Conservation (phyloP, 2,113 vertebrate species). For the Calidris pygmaea region DNA sequence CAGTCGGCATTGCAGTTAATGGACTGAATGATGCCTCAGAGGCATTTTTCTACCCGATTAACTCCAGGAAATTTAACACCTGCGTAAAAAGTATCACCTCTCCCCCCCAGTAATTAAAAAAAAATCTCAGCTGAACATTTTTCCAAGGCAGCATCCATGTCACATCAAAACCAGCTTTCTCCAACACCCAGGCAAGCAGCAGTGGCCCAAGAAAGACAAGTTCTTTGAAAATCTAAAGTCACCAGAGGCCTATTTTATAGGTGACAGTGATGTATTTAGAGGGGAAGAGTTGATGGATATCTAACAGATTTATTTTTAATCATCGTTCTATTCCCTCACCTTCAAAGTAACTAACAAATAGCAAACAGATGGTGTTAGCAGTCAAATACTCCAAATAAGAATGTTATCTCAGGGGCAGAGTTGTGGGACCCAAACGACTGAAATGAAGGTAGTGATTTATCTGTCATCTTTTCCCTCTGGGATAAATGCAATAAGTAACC, state of each 20-base stretch:
- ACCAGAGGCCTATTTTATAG: conserved; percentile 20
- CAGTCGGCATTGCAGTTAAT: conserved; percentile 49
- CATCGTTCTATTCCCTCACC: neutral
- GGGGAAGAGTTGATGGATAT: neutral
- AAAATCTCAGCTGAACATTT: conserved; percentile 41
- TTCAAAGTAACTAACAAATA: neutral
- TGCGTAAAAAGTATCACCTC: conserved; percentile 11
- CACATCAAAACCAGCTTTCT: neutral
- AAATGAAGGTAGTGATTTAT: neutral
- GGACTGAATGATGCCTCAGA: conserved; percentile 49
- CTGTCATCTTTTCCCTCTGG: neutral
- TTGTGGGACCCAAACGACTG: neutral
- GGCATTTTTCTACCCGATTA: conserved; percentile 57
- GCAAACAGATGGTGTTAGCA: neutral
- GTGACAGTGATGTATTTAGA: neutral
- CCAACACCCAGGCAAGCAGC: neutral
- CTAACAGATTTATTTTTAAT: neutral
- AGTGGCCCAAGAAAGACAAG: neutral
- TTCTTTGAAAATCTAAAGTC: conserved; percentile 15
- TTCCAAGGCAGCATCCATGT: conserved; percentile 24
- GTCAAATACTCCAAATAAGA: neutral
- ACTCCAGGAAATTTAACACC: conserved; percentile 58
- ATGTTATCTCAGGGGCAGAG: neutral
- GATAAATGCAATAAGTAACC: neutral
- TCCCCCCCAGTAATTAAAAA: neutral